phyloP scores from a whole-genome alignment of 2,113 vertebrate species.

The Hemiprocne comata region DNA sequence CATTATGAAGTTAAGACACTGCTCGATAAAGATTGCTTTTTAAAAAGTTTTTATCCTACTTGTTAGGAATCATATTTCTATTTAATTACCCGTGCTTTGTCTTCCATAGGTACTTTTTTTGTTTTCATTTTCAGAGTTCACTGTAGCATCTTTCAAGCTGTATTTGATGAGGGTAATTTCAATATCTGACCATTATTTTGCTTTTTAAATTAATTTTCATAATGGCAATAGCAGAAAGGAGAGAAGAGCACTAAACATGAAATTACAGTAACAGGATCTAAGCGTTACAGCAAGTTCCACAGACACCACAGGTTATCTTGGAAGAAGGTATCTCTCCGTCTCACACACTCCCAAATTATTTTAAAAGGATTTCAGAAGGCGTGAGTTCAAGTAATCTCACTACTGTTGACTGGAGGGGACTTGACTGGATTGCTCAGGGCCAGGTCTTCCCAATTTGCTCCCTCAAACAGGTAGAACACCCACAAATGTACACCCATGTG shows the following conservation, averaged over 20 bases:
- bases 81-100: constrained; percentile 4
- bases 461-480: background rate
- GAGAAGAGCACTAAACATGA: constrained; percentile 14
- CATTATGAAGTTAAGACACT: background rate
- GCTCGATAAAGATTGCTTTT: background rate
- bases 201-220: constrained; percentile 57
- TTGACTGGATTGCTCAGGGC: background rate
- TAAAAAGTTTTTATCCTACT: constrained; percentile 4
- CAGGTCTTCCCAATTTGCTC: background rate
- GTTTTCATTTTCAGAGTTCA: constrained; percentile 48
- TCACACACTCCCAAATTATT: background rate
- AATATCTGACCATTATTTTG: constrained; percentile 35
- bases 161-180: constrained; percentile 52
- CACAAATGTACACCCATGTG: background rate
- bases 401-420: background rate
- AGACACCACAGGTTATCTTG: background rate
- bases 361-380: background rate
- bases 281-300: background rate
- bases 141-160: background rate
- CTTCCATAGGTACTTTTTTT: constrained; percentile 24
- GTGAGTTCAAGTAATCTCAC: background rate
- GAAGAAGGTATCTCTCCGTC: background rate
- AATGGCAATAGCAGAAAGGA: background rate
- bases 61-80: constrained; percentile 35
- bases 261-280: background rate